These are phyloP conservation scores for Beroe forskalii DNA, from an alignment of 37 sponge, comb jelly and placozoan species.

Conservation along the genomic window DNA sequence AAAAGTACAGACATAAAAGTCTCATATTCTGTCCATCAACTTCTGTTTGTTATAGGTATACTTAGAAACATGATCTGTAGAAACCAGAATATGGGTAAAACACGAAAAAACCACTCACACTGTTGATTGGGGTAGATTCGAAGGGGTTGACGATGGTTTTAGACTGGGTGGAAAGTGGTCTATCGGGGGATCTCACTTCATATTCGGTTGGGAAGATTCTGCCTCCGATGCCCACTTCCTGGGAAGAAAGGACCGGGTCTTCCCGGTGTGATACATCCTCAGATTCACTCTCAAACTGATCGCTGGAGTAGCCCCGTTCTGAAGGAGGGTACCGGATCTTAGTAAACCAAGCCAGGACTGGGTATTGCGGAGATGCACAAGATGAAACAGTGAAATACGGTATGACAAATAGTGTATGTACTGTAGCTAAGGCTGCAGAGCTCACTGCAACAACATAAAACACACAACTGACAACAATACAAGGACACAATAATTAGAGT, in stretches of 20 bases:
- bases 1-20: too few species aligned
- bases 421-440: too few species aligned
- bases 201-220: not conserved
- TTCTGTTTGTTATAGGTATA: too few species aligned
- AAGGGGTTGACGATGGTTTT: slow-evolving; percentile 33
- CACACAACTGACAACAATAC: too few species aligned
- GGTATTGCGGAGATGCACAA: too few species aligned
- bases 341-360: not conserved
- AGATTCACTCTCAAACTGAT: slow-evolving; percentile 52
- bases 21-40: too few species aligned
- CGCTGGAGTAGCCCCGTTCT: slow-evolving; percentile 52
- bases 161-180: not conserved
- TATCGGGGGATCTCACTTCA: not conserved
- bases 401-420: not conserved
- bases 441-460: too few species aligned
- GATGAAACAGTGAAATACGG: not conserved
- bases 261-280: not conserved
- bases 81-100: too few species aligned
- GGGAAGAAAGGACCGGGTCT: not conserved
- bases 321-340: not conserved
- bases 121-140: slow-evolving; percentile 44
- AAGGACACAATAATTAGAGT: too few species aligned
- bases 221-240: not conserved
- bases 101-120: not conserved
- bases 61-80: too few species aligned